These are phyloP conservation scores for Pelagia noctiluca DNA, from an alignment of 30 jellyfish, hydroid and myxozoan genomes.

Conservation along the genomic window DNA sequence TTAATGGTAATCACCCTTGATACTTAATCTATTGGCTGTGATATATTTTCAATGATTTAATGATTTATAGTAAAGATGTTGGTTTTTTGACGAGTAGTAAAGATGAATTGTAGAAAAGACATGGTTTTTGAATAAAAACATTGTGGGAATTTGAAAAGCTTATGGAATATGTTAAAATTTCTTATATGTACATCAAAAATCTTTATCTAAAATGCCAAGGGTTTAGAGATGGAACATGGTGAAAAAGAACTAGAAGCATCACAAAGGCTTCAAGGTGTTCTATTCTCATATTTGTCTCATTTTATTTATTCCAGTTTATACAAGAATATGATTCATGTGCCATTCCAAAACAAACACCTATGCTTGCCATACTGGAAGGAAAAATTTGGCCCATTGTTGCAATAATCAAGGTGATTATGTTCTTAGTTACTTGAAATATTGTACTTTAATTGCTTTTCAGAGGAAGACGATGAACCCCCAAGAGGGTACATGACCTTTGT, in stretches of 20 bases:
- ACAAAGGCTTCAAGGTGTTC: background rate
- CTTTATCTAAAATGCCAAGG: too few relatives aligned
- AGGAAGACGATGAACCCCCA: background rate
- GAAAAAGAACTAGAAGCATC: background rate
- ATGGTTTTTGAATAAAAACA: background rate
- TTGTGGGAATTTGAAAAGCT: background rate
- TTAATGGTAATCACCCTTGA: too few relatives aligned
- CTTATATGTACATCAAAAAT: too few relatives aligned
- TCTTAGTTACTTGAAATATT: background rate
- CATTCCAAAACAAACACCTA: constrained; percentile 61
- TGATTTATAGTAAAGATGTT: too few relatives aligned
- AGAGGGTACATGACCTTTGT: background rate
- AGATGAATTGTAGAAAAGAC: too few relatives aligned
- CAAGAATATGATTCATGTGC: constrained; percentile 73
- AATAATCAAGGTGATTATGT: constrained; percentile 60
- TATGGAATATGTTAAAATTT: background rate
- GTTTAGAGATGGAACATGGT: too few relatives aligned
- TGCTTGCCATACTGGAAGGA: constrained; percentile 69
- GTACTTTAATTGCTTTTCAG: background rate
- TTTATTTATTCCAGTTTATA: constrained; percentile 50
- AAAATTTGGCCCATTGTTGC: constrained; percentile 85
- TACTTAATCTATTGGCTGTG: too few relatives aligned
- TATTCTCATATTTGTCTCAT: background rate
- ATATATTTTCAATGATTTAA: too few relatives aligned
- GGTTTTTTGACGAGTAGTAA: too few relatives aligned